Base-by-base conservation (phyloP, 2,888 invertebrate species). In the Eupithecia subumbrata region DNA sequence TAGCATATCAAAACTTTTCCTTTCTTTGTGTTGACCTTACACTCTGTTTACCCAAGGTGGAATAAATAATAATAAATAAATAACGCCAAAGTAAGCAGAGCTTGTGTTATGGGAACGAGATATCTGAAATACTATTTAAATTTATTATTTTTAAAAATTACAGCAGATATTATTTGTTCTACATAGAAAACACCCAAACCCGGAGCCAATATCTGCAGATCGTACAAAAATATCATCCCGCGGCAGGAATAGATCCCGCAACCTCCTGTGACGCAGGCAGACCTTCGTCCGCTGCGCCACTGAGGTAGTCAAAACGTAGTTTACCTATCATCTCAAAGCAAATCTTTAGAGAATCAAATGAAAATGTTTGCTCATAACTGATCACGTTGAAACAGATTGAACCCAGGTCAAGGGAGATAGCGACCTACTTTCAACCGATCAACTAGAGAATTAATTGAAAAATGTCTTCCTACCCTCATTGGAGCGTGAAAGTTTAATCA, bases 371-470 rank as follows among this genome's bases (percentile, higher is more conserved):
- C 74, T 43, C 37, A 71, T 56, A 70, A 14, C 56, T 30, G 63
- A 71, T 74, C 79, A 77, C 73, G 69, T 76, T 67, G 69, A 72
- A 74, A 76, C 45, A 75, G 78, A 82, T 81, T 79, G 81, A 76
- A 48, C 52, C 69, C 75, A 78, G 82, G 83, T 82, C 82, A 82
- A 73, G 70, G 79, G 71, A 78, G 68, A 48, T 64, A 60, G 60
- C 81, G 83, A 82, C 82, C 84, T 71, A 82, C 72, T 82, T 84
- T 80, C 73, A 69, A 74, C 48, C 72, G 48, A 78, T 78, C 63
- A 56, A 71, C 37, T 71, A 67, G 70, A 43, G 69, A 37, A 69
- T 69, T 76, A 73, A 79, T 79, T 78, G 75, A 69, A 76, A 76
- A 74, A 78, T 77, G 72, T 77, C 64, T 43, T 43, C 43, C 22